Base-by-base conservation (phyloP, 2,888 invertebrate species). In the Hetaerina titia region DNA sequence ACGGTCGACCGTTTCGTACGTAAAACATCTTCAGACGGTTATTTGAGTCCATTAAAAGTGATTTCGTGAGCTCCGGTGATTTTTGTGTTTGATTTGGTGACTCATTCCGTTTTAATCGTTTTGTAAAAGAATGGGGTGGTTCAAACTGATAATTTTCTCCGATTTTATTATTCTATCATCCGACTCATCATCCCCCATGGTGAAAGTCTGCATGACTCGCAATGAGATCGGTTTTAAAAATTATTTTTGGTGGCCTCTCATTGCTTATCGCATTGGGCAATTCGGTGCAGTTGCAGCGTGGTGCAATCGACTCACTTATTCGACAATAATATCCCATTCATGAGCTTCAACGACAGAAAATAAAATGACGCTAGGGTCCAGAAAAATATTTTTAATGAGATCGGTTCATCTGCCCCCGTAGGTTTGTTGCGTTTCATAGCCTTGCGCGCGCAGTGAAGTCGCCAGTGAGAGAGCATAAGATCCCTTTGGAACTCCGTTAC, bases 71-170 rank as follows among this genome's bases (percentile, higher is more conserved):
- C 11, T 81, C 81, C 31, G 2, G 13, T 81, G 31, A 31, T 69
- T 81, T 81, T 31, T 81, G 81, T 81, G 81, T 13, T 25, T 81
- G 81, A 81, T 31, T 81, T 81, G 81, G 22, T 81, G 31, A 81
- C 25, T 31, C 25, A 11, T 31, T 81, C 81, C 81, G 81, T 31
- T 81, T 31, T 81, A 81, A 81, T 81, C 81, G 81, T 81, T 81
- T 81, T 81, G 4, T 4, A 81, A 22, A 31, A 81, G 31, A 45
- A 45, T 25, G 74, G 25, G 81, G 81, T 15, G 5, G 31, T 31
- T 11, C 45, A 2, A 45, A 45, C 45, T 4, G 45, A 2, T 4
- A 45, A 45, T 45, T 45, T 45, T 45, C 45, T 45, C 45, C 45
- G 45, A 45, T 45, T 45, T 45, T 45, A 45, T 81, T 9, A 81